A percentile compares a stretch with the other conserved stretches of the same genome.
These are phyloP conservation scores for Calliphora vicina DNA, from an alignment of 1,140 invertebrate genomes.

Conservation along the genomic window DNA sequence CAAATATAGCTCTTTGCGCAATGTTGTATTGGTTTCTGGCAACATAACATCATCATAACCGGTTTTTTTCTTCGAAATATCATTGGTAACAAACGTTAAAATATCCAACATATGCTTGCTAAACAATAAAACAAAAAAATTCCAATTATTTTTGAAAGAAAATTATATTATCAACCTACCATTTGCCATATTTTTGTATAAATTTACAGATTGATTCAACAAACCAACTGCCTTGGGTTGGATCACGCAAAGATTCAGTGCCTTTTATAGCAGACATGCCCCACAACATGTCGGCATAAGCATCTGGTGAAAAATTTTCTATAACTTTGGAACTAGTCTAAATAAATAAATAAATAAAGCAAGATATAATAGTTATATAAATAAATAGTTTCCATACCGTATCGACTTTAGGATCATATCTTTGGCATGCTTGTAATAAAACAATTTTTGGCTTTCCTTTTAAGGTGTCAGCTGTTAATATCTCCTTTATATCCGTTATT, in stretches of 20 bases:
- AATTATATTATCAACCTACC: slow-evolving; percentile 42
- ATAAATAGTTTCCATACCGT: too few species aligned
- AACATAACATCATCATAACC: slow-evolving; percentile 50
- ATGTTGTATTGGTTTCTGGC: slow-evolving; percentile 39
- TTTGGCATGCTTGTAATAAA: slow-evolving; percentile 59
- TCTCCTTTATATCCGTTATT: slow-evolving; percentile 51
- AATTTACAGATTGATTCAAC: slow-evolving; percentile 54
- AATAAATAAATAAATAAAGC: too few species aligned
- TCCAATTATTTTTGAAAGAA: too few species aligned
- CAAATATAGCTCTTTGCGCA: slow-evolving; percentile 46
- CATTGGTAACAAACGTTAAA: slow-evolving; percentile 44
- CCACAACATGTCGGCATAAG: slow-evolving; percentile 49
- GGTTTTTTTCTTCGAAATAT: slow-evolving; percentile 48
- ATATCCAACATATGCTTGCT: slow-evolving; percentile 54
- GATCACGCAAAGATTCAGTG: slow-evolving; percentile 51
- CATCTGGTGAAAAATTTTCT: slow-evolving; percentile 29
- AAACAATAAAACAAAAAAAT: not conserved
- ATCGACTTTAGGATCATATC: slow-evolving; percentile 14
- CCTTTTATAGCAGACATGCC: slow-evolving; percentile 57
- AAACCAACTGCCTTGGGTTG: slow-evolving; percentile 54
- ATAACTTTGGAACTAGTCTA: not conserved
- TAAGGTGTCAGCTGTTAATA: slow-evolving; percentile 46
- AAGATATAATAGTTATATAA: too few species aligned
- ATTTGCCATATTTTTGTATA: slow-evolving; percentile 41
- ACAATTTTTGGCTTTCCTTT: slow-evolving; percentile 53